Base-by-base conservation (phyloP, 2,888 invertebrate genomes). In the Tenodera sinensis region DNA sequence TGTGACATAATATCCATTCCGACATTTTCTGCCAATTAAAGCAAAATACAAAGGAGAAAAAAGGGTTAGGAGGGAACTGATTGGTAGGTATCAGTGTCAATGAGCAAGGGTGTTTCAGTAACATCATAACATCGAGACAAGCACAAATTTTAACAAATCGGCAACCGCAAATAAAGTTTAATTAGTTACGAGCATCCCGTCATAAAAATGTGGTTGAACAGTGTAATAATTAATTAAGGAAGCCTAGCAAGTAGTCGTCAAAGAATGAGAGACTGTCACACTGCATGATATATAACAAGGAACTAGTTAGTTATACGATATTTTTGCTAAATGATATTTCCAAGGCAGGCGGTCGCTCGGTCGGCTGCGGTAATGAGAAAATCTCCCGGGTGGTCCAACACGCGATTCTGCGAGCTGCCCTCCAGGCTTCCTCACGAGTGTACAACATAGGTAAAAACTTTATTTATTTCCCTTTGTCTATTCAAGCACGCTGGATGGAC, bases 391-490 rank as follows among this genome's bases (percentile, higher is more conserved):
- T 87, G 87, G 87, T 87, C 87, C 81, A 30, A 30, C 42, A 42
- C 47, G 47, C 47, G 54, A 34, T 42, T 54, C 88, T 84, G 83
- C 85, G 47, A 34, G 42, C 12, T 42, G 85, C n/a, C 86, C 47
- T 27, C 28, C 27, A 42, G 82, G 42, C 83, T 20, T 28, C 42
- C 81, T 83, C 89, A 83, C 83, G 71, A 71, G 83, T 83, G 83
- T 88, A 88, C 54, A 88, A 83, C 89, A 87, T 87, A 42, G 89
- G 88, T 89, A 89, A 89, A 84, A 88, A 88, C 88, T 88, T 89
- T 88, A 88, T 89, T 89, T 89, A 89, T 89, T 83, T 89, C 89
- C 89, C 88, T 89, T 89, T 89, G 89, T 88, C 89, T 89, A 87
- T 86, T 71, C 54, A 71, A 71, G 54, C 54, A 71, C 20, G 54